Evolutionary conservation across 2,113 vertebrate genomes (phyloP).

Genomic region (Falcunculus frontatus): DNA sequence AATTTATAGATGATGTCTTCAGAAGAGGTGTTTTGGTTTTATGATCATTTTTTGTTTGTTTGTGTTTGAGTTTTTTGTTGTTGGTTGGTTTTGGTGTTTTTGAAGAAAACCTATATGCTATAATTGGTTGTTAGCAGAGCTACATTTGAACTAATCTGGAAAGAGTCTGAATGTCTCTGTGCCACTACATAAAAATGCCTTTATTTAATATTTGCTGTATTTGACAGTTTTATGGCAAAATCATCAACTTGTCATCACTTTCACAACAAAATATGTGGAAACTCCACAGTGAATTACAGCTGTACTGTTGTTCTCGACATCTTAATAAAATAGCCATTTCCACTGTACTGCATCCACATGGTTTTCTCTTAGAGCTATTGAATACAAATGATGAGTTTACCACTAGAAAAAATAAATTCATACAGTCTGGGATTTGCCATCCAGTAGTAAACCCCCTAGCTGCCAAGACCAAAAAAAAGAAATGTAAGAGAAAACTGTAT

Average conservation of each 20-base stretch:
- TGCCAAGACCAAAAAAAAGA: background rate
- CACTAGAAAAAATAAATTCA: conserved; percentile 4
- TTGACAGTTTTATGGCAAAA: conserved; percentile 64
- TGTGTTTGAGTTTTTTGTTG: background rate
- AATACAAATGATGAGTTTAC: conserved; percentile 16
- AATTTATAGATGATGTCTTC: background rate
- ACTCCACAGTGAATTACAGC: conserved; percentile 42
- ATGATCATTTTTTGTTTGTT: background rate
- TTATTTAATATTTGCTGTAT: conserved; percentile 49
- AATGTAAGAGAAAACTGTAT: background rate
- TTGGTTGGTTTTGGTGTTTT: background rate
- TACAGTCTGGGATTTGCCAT: conserved; percentile 1
- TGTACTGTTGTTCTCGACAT: background rate
- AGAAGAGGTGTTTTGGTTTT: background rate
- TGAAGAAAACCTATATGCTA: background rate
- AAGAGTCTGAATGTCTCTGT: background rate
- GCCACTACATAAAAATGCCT: conserved; percentile 13
- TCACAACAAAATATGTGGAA: conserved; percentile 33
- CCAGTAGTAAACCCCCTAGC: background rate
- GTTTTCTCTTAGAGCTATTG: conserved; percentile 26
- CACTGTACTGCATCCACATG: conserved; percentile 19
- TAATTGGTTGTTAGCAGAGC: background rate
- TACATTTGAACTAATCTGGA: background rate
- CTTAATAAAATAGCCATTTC: conserved; percentile 53
- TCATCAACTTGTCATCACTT: conserved; percentile 60